Evolutionary conservation across 2,797 vertebrate species (phyloP).

Genomic region (Micromesistius poutassou): DNA sequence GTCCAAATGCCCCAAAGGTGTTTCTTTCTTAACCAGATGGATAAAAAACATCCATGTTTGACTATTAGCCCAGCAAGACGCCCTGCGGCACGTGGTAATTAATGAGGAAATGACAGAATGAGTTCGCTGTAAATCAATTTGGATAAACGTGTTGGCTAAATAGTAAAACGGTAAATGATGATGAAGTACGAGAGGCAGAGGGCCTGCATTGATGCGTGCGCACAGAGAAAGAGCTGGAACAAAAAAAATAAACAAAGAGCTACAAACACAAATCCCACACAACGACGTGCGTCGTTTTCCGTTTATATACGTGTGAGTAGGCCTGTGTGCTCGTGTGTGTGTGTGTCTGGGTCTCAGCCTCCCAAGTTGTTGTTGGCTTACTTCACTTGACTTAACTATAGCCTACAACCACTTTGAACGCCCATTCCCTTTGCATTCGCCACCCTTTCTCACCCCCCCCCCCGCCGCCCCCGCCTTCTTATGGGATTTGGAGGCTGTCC

Average conservation of each 20-base stretch:
- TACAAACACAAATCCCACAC: background rate
- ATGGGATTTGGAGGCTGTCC: no score
- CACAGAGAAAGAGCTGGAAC: background rate
- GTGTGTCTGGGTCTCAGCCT: slow-evolving; percentile 9
- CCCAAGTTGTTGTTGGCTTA: background rate
- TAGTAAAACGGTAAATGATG: background rate
- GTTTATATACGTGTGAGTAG: background rate
- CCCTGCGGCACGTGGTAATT: background rate
- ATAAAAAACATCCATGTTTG: no score
- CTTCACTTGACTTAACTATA: slow-evolving; percentile 15
- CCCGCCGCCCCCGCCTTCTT: background rate
- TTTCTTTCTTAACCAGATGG: no score
- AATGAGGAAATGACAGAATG: background rate
- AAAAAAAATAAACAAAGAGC: background rate
- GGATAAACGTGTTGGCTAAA: background rate
- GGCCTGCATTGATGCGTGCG: background rate
- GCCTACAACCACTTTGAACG: slow-evolving; percentile 22
- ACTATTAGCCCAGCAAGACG: background rate
- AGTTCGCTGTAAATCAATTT: background rate
- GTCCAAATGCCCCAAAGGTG: no score
- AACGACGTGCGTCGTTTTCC: no score
- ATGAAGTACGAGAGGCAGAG: background rate
- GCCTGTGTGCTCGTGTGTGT: slow-evolving; percentile 5
- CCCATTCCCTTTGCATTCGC: slow-evolving; percentile 16
- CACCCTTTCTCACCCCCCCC: no score